Evolutionary conservation across 2,888 invertebrate species (phyloP).

Genomic region (Tuta absoluta): DNA sequence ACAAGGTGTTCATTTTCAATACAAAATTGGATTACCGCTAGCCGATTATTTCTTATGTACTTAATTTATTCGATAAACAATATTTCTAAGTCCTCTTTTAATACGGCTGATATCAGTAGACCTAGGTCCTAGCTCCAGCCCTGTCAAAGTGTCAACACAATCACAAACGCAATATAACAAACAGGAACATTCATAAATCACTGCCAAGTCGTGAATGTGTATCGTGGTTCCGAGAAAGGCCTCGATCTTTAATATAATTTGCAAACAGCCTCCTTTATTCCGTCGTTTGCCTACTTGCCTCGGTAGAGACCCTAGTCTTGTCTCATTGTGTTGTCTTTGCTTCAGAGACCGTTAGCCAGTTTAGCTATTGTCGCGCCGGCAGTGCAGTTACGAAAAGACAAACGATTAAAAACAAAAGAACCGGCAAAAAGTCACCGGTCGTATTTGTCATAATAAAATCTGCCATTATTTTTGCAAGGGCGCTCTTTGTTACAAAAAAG

Average conservation of each 20-base stretch:
- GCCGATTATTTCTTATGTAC: too few species aligned
- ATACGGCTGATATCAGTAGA: too few species aligned
- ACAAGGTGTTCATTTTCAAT: slow-evolving; percentile 10
- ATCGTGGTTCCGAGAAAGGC: slow-evolving; percentile 28
- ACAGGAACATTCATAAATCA: slow-evolving; percentile 23
- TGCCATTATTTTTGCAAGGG: slow-evolving; percentile 30
- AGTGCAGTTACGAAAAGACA: slow-evolving; percentile 18
- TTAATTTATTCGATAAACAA: too few species aligned
- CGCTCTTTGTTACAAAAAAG: neutral
- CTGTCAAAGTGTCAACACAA: neutral
- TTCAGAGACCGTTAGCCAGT: slow-evolving; percentile 29
- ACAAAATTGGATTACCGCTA: neutral
- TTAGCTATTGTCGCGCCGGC: slow-evolving; percentile 26
- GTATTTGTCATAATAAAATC: slow-evolving; percentile 22
- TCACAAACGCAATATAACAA: slow-evolving; percentile 24
- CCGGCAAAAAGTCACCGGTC: slow-evolving; percentile 21
- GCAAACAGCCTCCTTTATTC: slow-evolving; percentile 27
- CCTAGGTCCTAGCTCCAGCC: neutral
- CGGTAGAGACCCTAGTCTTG: too few species aligned
- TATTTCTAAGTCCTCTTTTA: too few species aligned
- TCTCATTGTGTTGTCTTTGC: slow-evolving; percentile 31
- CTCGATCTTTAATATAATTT: slow-evolving; percentile 28
- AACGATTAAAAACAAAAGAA: slow-evolving; percentile 26
- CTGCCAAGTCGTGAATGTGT: slow-evolving; percentile 25
- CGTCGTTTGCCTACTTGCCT: slow-evolving; percentile 5